Percentiles rank a stretch among this genome's conserved stretches.
These are phyloP conservation scores for Philypnodon macrostomus DNA, from an alignment of 2,797 vertebrate species.

Conservation along the genomic window DNA sequence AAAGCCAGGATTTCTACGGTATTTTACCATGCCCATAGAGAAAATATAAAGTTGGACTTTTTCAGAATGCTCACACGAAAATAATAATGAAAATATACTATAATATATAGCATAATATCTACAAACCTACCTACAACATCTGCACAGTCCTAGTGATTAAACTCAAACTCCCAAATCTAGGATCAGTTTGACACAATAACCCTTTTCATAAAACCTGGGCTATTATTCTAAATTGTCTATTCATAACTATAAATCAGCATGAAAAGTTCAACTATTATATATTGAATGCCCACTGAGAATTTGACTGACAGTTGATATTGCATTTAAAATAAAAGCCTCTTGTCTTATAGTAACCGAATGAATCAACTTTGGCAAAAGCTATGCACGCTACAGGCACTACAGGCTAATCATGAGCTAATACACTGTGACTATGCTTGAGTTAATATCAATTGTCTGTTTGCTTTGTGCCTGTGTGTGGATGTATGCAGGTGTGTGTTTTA, in stretches of 20 bases:
- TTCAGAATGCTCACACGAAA: too few relatives aligned
- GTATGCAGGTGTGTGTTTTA: conserved; percentile 20
- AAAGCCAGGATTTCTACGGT: too few relatives aligned
- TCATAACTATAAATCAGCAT: conserved; percentile 38
- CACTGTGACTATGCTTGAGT: conserved; percentile 51
- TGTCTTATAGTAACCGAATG: conserved; percentile 29
- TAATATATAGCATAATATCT: too few relatives aligned
- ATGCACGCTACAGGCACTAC: conserved; percentile 41
- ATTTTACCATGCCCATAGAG: too few relatives aligned
- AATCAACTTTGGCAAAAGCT: conserved; percentile 42
- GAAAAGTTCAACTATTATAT: conserved; percentile 32
- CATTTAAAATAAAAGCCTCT: conserved; percentile 29
- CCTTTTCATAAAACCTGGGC: conserved; percentile 1
- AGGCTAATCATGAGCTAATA: conserved; percentile 57
- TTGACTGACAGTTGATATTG: conserved; percentile 44
- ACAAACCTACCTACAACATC: too few relatives aligned
- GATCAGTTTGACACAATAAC: conserved; percentile 1
- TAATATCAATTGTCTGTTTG: conserved; percentile 46
- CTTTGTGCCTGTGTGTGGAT: conserved; percentile 22
- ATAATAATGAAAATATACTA: too few relatives aligned
- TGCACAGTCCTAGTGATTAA: too few relatives aligned
- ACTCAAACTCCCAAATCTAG: too few relatives aligned
- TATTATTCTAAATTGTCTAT: conserved; percentile 7
- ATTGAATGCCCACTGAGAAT: too few relatives aligned
- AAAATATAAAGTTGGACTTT: too few relatives aligned